These are phyloP conservation scores for Gasteruption jaculator DNA, from an alignment of 2,888 invertebrate genomes.

Conservation along the genomic window DNA sequence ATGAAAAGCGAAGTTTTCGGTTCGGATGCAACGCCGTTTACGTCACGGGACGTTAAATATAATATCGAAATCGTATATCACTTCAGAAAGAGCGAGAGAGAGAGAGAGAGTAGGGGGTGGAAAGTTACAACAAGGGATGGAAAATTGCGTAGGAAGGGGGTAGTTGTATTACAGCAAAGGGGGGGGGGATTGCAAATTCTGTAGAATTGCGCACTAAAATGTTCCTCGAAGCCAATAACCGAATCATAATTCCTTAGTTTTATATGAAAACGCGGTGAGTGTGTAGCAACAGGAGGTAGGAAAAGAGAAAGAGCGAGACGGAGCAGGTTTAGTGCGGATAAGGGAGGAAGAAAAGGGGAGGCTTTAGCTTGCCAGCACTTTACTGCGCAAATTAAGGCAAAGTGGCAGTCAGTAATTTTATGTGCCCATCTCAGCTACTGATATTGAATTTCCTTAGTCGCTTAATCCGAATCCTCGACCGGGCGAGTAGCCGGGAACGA, in stretches of 20 bases:
- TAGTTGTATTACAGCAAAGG: conserved; percentile 14
- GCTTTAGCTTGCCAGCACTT: conserved; percentile 27
- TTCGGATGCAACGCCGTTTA: conserved; percentile 21
- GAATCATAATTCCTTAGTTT: conserved; percentile 42
- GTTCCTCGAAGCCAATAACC: conserved; percentile 35
- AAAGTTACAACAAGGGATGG: conserved; percentile 14
- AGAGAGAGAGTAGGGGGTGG: conserved; percentile 7
- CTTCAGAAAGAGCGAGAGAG: conserved; percentile 12
- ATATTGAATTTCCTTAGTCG: conserved; percentile 51
- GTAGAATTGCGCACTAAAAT: conserved; percentile 38
- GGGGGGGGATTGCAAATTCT: conserved; percentile 30
- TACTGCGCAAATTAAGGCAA: conserved; percentile 51
- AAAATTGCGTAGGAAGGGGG: conserved; percentile 7
- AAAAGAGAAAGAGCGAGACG: background rate
- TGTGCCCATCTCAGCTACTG: conserved; percentile 50
- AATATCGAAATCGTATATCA: conserved; percentile 33
- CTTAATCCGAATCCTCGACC: conserved; percentile 46
- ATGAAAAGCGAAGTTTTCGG: conserved; percentile 4
- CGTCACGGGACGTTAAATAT: conserved; percentile 18
- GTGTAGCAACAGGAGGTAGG: background rate
- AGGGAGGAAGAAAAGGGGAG: conserved; percentile 9
- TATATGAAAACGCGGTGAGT: conserved; percentile 25
- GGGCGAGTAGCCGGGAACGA: conserved; percentile 25
- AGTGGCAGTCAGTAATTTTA: conserved; percentile 52
- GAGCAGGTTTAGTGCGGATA: background rate